Conservation (phyloP, 2,113 vertebrate species). For the Lates calcarifer region DNA sequence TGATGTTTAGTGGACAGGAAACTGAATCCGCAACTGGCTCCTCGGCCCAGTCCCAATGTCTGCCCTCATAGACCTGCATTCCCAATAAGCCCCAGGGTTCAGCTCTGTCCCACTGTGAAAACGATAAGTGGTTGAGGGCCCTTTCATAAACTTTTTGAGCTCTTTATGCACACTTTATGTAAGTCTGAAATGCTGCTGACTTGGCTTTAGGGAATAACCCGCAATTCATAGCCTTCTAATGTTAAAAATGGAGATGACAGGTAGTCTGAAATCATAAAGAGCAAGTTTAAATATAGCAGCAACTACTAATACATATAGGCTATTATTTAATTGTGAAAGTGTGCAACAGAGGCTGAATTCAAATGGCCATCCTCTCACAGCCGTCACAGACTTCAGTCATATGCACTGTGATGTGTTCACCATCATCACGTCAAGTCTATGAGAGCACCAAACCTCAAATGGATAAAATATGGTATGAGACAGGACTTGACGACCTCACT, state of each 20-base stretch:
- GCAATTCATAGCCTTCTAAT: not conserved
- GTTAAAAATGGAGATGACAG: slow-evolving; percentile 13
- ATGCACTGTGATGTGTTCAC: not conserved
- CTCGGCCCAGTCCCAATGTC: slow-evolving; percentile 36
- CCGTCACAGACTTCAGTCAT: not conserved
- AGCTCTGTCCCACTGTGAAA: slow-evolving; percentile 35
- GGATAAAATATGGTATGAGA: not conserved
- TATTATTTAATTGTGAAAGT: not conserved
- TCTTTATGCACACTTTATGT: slow-evolving; percentile 26
- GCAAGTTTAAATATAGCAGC: not conserved
- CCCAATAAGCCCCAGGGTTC: slow-evolving; percentile 40
- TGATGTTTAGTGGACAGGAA: slow-evolving; percentile 70
- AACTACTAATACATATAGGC: not conserved
- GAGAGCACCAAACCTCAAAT: not conserved
- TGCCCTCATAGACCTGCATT: slow-evolving; percentile 51
- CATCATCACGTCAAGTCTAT: not conserved
- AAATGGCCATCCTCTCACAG: not conserved
- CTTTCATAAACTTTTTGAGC: slow-evolving; percentile 10
- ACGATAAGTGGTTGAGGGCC: slow-evolving; percentile 39
- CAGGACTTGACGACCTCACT: not conserved
- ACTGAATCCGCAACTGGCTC: slow-evolving; percentile 62
- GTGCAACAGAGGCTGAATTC: not conserved
- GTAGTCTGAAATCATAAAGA: not conserved
- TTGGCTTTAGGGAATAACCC: slow-evolving; percentile 10
- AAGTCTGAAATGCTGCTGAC: slow-evolving; percentile 36